phyloP scores from a whole-genome alignment of 1,140 invertebrate species.

The Scaptomyza montana region DNA sequence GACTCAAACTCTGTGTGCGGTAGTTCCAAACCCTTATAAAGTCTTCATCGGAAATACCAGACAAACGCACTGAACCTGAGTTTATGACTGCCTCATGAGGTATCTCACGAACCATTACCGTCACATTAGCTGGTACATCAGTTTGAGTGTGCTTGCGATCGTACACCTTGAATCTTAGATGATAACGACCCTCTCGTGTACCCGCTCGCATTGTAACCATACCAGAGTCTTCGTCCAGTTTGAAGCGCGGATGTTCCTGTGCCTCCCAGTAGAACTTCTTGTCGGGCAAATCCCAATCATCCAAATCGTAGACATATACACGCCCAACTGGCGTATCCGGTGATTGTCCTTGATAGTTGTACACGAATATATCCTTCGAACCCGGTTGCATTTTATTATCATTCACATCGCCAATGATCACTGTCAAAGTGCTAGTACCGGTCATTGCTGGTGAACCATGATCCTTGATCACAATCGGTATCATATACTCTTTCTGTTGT shows the following conservation, averaged over 20 bases:
- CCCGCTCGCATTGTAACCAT: conserved; percentile 97
- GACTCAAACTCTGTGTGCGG: conserved; percentile 91
- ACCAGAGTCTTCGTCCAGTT: conserved; percentile 94
- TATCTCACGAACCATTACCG: conserved; percentile 96
- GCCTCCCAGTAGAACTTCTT: conserved; percentile 98
- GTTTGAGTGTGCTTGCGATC: conserved; percentile 97
- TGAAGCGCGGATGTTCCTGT: conserved; percentile 92
- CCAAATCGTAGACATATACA: conserved; percentile 97
- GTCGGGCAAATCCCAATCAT: conserved; percentile 98
- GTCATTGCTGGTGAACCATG: conserved; percentile 95
- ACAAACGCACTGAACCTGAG: conserved; percentile 96
- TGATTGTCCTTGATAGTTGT: conserved; percentile 97
- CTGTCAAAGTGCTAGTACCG: conserved; percentile 96
- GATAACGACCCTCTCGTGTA: conserved; percentile 93
- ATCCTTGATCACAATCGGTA: conserved; percentile 97
- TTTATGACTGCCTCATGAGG: conserved; percentile 97
- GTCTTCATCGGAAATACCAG: conserved; percentile 97
- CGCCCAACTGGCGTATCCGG: conserved; percentile 96
- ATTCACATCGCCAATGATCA: conserved; percentile 97
- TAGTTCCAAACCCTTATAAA: conserved; percentile 98
- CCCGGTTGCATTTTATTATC: conserved; percentile 99
- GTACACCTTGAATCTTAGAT: conserved; percentile 95
- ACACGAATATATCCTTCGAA: conserved; percentile 97
- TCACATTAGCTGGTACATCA: conserved; percentile 95
- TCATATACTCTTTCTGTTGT: conserved; percentile 96